A percentile compares a stretch with the other conserved stretches of the same genome.
These are phyloP conservation scores for Masticophis lateralis DNA, from an alignment of 2,797 vertebrate species.

Conservation along the genomic window DNA sequence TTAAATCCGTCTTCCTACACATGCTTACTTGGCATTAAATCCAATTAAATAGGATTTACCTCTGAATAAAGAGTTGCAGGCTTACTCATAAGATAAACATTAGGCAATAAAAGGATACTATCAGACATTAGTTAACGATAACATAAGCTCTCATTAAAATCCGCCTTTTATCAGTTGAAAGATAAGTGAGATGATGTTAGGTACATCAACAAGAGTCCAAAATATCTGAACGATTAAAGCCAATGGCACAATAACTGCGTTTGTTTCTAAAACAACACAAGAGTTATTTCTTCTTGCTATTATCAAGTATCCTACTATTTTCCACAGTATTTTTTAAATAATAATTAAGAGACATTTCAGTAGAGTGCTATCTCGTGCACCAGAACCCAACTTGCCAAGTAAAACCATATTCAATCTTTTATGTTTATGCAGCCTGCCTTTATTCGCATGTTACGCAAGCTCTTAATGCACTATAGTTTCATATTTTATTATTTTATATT, in stretches of 20 bases:
- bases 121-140: no score
- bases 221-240: background rate
- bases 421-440: no score
- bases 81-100: no score
- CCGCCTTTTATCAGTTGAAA: background rate
- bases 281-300: background rate
- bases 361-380: background rate
- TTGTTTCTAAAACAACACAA: background rate
- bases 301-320: background rate
- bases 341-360: background rate
- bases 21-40: background rate
- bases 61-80: background rate
- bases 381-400: no score
- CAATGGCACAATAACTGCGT: background rate
- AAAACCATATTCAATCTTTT: no score
- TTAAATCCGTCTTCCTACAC: background rate
- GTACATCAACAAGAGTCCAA: background rate
- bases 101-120: no score
- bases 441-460: no score
- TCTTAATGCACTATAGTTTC: no score
- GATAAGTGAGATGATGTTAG: background rate
- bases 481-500: no score
- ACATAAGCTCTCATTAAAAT: no score
- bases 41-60: background rate
- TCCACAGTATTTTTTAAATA: background rate